Conservation (phyloP, 1,140 invertebrate species). For the Capitella teleta region DNA sequence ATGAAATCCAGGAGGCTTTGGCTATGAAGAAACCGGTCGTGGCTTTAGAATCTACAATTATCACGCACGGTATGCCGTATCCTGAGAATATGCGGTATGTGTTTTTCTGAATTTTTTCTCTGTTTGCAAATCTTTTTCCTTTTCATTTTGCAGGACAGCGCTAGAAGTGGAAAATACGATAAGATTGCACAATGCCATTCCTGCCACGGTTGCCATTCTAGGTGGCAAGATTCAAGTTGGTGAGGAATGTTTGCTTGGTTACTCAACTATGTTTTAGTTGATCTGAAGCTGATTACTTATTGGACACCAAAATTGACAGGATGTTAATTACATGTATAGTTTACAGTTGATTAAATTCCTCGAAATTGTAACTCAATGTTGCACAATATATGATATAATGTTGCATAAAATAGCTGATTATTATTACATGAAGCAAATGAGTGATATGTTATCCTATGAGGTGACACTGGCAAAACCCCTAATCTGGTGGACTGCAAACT, state of each 20-base stretch:
- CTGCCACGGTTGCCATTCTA: constrained; percentile 85
- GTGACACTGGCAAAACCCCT: too few relatives aligned
- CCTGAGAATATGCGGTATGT: constrained; percentile 72
- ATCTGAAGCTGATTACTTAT: too few relatives aligned
- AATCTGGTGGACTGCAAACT: too few relatives aligned
- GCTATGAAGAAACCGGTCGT: constrained; percentile 57
- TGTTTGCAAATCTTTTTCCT: constrained; percentile 8
- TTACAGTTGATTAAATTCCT: too few relatives aligned
- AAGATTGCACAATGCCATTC: constrained; percentile 62
- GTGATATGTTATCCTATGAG: too few relatives aligned
- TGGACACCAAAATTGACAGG: too few relatives aligned
- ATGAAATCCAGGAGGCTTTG: constrained; percentile 31
- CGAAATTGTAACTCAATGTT: too few relatives aligned
- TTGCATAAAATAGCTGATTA: too few relatives aligned
- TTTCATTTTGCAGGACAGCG: constrained; percentile 53
- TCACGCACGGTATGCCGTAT: constrained; percentile 96
- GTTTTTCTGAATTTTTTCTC: constrained; percentile 4
- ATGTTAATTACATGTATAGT: too few relatives aligned
- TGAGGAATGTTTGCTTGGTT: not conserved
- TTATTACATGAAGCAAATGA: too few relatives aligned
- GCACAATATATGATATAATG: too few relatives aligned
- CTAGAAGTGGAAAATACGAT: constrained; percentile 68
- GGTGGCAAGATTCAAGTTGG: constrained; percentile 56
- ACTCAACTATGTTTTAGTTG: not conserved
- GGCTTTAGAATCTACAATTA: constrained; percentile 92